A percentile compares a stretch with the other conserved stretches of the same genome.
phyloP scores from a whole-genome alignment of 92 coral and sea anemone species.

The Heteractis magnifica region DNA sequence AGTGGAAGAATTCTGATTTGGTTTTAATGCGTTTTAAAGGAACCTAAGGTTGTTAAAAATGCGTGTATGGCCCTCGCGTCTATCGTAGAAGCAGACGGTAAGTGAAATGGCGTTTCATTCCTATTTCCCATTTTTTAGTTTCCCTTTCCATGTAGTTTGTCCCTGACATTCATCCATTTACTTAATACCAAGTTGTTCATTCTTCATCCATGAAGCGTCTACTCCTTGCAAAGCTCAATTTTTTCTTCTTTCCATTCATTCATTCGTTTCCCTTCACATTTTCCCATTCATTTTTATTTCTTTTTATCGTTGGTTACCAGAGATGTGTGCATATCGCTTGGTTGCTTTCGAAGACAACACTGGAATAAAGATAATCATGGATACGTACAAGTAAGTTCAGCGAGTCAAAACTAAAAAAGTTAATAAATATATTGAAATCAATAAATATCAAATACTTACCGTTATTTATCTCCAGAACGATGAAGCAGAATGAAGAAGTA shows the following conservation, averaged over 20 bases:
- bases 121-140: background rate
- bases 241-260: background rate
- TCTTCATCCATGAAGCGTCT: too few relatives aligned
- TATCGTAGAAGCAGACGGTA: constrained; percentile 94
- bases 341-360: constrained; percentile 64
- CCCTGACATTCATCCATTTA: background rate
- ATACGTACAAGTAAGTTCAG: constrained; percentile 76
- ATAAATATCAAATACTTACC: background rate
- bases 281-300: background rate
- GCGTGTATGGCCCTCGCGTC: constrained; percentile 99
- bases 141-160: background rate
- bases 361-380: constrained; percentile 66
- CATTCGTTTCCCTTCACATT: background rate
- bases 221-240: too few relatives aligned
- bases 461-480: constrained; percentile 35
- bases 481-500: constrained; percentile 87
- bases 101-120: constrained; percentile 6
- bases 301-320: constrained; percentile 37
- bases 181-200: background rate
- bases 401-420: background rate
- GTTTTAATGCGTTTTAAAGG: constrained; percentile 48
- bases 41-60: constrained; percentile 86
- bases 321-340: constrained; percentile 83
- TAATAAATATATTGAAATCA: background rate
- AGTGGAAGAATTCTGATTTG: background rate